These are phyloP conservation scores for Epinephelus malabaricus DNA, from an alignment of 2,797 vertebrate species.

Conservation along the genomic window DNA sequence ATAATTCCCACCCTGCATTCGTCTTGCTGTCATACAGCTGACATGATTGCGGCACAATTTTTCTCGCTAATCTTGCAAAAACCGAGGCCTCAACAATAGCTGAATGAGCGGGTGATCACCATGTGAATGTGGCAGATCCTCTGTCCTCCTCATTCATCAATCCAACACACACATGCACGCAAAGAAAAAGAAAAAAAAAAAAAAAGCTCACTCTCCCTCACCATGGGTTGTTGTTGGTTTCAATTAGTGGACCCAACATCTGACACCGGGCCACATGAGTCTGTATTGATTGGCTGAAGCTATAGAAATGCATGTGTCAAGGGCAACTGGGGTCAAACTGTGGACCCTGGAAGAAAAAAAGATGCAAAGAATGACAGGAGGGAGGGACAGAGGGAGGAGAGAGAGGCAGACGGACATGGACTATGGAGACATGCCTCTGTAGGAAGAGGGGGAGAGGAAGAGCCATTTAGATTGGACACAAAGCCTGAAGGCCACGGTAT, in stretches of 20 bases:
- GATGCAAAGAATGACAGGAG: slow-evolving; percentile 69
- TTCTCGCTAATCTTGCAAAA: slow-evolving; percentile 56
- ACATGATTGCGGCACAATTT: slow-evolving; percentile 42
- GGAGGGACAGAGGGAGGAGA: slow-evolving; percentile 63
- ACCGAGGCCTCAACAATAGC: slow-evolving; percentile 50
- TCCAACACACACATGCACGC: slow-evolving; percentile 35
- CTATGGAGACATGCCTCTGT: slow-evolving; percentile 57
- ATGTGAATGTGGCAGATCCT: slow-evolving; percentile 70
- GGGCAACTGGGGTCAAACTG: slow-evolving; percentile 84
- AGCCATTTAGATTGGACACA: slow-evolving; percentile 62
- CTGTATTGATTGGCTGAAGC: slow-evolving; percentile 79
- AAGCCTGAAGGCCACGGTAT: slow-evolving; percentile 45
- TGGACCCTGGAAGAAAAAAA: slow-evolving; percentile 65
- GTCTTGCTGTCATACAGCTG: slow-evolving; percentile 33
- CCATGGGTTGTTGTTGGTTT: slow-evolving; percentile 73
- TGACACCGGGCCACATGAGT: slow-evolving; percentile 75
- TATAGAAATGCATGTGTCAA: slow-evolving; percentile 80
- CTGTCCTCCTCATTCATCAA: slow-evolving; percentile 71
- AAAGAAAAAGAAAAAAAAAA: slow-evolving; percentile 27
- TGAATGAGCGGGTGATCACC: slow-evolving; percentile 61
- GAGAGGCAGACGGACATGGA: slow-evolving; percentile 64
- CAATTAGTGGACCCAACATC: slow-evolving; percentile 78
- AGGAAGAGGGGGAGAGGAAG: slow-evolving; percentile 47
- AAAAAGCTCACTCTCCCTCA: slow-evolving; percentile 53
- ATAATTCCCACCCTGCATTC: slow-evolving; percentile 35